Conservation (phyloP, 2,888 invertebrate genomes). For the Ceratothoa steindachneri region DNA sequence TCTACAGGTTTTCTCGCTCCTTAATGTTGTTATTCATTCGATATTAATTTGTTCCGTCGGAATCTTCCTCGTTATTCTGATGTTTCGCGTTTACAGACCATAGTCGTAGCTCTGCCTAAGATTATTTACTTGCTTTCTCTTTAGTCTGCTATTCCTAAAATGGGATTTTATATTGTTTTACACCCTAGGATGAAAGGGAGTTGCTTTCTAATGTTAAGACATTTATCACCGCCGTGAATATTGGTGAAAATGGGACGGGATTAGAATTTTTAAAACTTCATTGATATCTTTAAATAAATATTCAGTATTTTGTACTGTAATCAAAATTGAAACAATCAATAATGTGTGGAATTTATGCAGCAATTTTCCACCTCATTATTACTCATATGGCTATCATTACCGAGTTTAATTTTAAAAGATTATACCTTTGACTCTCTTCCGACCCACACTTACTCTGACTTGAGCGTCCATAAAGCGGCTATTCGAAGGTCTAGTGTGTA, state of each 20-base stretch:
- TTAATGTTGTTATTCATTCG: neutral
- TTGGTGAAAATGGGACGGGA: neutral
- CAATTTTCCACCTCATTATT: neutral
- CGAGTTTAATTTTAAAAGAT: neutral
- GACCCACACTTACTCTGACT: neutral
- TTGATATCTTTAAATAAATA: neutral
- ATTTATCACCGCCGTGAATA: neutral
- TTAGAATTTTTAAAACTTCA: neutral
- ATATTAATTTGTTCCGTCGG: constrained; percentile 3
- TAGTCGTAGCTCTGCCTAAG: neutral
- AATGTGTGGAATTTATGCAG: neutral
- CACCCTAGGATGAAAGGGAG: neutral
- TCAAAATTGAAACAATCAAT: neutral
- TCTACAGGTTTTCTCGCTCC: neutral
- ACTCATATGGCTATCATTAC: neutral
- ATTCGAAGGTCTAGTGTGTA: neutral
- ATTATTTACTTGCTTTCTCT: neutral
- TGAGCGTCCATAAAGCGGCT: neutral
- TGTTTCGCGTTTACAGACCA: neutral
- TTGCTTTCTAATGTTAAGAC: neutral
- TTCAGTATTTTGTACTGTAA: neutral
- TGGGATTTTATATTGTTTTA: no score
- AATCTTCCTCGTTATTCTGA: neutral
- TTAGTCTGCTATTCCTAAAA: neutral
- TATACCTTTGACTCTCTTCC: neutral